Evolutionary conservation across 2,113 vertebrate genomes (phyloP), one percentile per base, ranked within the genome.

Genomic region (Ciconia stormi): DNA sequence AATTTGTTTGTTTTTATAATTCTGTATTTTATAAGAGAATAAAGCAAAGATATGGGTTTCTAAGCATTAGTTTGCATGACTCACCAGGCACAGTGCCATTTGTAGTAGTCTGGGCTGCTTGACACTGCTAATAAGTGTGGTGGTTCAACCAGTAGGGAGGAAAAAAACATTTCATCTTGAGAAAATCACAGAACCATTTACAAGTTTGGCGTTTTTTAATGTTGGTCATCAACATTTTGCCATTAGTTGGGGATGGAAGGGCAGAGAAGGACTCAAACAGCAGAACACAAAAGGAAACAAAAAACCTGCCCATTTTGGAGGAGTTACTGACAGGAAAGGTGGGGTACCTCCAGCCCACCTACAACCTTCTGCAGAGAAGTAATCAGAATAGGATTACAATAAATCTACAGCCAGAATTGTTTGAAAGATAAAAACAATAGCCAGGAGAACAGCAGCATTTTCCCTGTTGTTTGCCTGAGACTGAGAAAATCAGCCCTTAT

Each of bases 1-100:
- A 96, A 89, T 69, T 87, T 97, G 92, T 83, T 97, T 97, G 81
- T 74, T 98, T 97, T 96, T 94, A 71, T 93, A 94, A 71, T 93
- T 97, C 67, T 67, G 42, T 42, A 84, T 95, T 97, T 97, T 97
- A 80, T 92, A 97, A 91, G 55, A 95, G 61, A 98, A 95, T 96
- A 97, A 97, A 97, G 95, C 32, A 95, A 90, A 89, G 72, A 67
- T 82, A 84, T 13, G 27, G 49, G 71, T 90, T 97, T 96, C 67
- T 87, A 93, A 94, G 59, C 26, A 91, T 93, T 95, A 76, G 49
- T 90, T 80, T 86, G 65, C 65, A 76, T 92, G 78, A 96, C 63
- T 96, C 86, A 96, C 46, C 7, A 88, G 91, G 65, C 88, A 76
- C 16, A 61, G 62, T 94, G n/a, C 56, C 62, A 91, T 82, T 94